Evolutionary conservation across 2,797 vertebrate genomes (phyloP).

Genomic region (Sebastes vulpes): DNA sequence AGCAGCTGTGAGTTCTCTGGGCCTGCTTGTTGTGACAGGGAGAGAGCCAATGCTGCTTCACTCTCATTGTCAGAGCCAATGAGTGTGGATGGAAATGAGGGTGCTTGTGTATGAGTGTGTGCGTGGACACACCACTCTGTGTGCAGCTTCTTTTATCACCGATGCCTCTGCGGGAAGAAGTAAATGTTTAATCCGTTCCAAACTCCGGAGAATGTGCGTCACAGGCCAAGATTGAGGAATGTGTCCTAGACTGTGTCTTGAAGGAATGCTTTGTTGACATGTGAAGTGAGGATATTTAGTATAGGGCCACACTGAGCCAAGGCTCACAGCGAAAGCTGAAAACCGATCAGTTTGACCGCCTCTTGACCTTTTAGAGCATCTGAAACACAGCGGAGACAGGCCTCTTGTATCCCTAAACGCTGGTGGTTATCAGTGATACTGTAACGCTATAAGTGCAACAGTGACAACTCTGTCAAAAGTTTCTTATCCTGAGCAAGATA

Average conservation of each 20-base stretch:
- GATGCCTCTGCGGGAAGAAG: constrained; percentile 24
- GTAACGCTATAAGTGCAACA: neutral
- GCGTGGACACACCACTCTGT: neutral
- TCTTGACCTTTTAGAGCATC: constrained; percentile 20
- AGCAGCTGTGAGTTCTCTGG: constrained; percentile 56
- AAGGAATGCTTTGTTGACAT: constrained; percentile 63
- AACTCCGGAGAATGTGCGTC: constrained; percentile 49
- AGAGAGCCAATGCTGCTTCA: constrained; percentile 30
- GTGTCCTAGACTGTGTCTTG: constrained; percentile 46
- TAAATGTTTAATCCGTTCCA: constrained; percentile 50
- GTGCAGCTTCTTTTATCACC: constrained; percentile 18
- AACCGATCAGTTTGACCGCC: constrained; percentile 27
- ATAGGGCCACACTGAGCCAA: constrained; percentile 4
- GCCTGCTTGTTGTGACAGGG: constrained; percentile 61
- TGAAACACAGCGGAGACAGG: neutral
- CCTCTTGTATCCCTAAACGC: neutral
- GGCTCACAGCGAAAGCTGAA: constrained; percentile 8
- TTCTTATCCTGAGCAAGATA: constrained; percentile 3
- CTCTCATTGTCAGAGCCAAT: constrained; percentile 39
- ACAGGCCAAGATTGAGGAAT: constrained; percentile 58
- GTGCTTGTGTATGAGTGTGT: constrained; percentile 9
- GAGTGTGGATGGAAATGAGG: constrained; percentile 37
- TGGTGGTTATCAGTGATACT: neutral
- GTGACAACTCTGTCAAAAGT: constrained; percentile 15
- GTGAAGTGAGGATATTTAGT: constrained; percentile 35